Base-by-base conservation (phyloP, 2,888 invertebrate genomes). In the Ashinkailepas kermadecensis region DNA sequence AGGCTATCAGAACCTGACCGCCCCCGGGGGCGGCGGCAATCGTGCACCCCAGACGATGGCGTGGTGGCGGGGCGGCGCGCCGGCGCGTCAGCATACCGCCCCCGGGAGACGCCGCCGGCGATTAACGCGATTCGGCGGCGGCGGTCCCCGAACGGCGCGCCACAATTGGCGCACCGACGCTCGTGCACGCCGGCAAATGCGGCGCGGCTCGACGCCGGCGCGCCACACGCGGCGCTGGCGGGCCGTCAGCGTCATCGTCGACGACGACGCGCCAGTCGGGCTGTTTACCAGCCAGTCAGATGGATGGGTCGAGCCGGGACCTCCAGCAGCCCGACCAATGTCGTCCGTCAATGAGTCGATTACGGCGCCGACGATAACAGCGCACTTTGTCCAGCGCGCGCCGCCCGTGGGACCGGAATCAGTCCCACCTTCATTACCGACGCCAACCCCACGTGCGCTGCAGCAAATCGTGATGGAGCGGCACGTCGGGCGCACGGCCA, bases 321-420 rank as follows among this genome's bases (percentile, higher is more conserved):
- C 65, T n/a, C n/a, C 10, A 10, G 65, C 18, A n/a, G 65, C 23
- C 65, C 18, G 65, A 10, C 13, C 13, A 74, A 74, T 74, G 74
- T 74, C 74, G 74, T 54, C 74, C 39, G 18, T 74, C 74, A 74
- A 54, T 74, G 74, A 74, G 74, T 74, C 74, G 74, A 74, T 74
- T 74, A 74, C 74, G 74, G 18, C 74, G 74, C 74, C 11, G 74
- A 8, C 74, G 74, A 74, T 74, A 74, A 39, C 74, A 21, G 54
- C 54, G 74, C 74, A 74, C 54, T 74, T 74, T 74, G 74, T 74
- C 74, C 18, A 54, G 18, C 74, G 54, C 15, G 39, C 18, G 54
- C 39, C 13, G 39, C 39, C 13, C 12, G 21, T 13, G 74, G 74
- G 74, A 74, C 54, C 54, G 54, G 54, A 21, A 10, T 15, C 54